phyloP scores from a whole-genome alignment of 2,113 vertebrate species.

The Neogobius melanostomus region DNA sequence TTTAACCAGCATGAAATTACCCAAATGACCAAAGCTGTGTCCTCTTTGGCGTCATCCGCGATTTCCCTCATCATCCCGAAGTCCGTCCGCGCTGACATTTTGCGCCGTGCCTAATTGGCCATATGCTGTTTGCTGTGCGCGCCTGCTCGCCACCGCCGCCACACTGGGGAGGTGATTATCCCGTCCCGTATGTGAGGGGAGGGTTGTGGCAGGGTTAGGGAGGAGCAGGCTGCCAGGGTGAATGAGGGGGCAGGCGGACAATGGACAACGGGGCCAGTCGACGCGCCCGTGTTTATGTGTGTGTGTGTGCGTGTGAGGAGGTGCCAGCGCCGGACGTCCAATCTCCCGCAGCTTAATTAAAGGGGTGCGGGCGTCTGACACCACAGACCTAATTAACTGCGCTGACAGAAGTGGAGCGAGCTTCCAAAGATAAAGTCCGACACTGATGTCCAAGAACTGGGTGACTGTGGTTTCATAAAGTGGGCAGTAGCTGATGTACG shows the following conservation, averaged over 20 bases:
- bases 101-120: conserved; percentile 64
- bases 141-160: conserved; percentile 29
- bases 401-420: conserved; percentile 63
- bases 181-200: conserved; percentile 48
- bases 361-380: conserved; percentile 57
- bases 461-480: conserved; percentile 32
- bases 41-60: neutral
- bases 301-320: neutral
- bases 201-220: neutral
- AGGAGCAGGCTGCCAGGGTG: neutral
- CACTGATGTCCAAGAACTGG: conserved; percentile 24
- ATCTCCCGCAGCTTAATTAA: conserved; percentile 73
- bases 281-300: too few species aligned
- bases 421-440: conserved; percentile 28
- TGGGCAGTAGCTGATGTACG: neutral
- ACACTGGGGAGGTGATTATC: conserved; percentile 65
- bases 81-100: conserved; percentile 19
- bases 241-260: neutral
- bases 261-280: too few species aligned
- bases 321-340: conserved; percentile 14
- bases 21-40: conserved; percentile 6
- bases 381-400: conserved; percentile 67
- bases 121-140: conserved; percentile 51
- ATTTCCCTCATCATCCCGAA: conserved; percentile 7
- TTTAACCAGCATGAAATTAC: too few species aligned